phyloP scores from a whole-genome alignment of 2,113 vertebrate genomes.

The Drymodes brunneopygia region DNA sequence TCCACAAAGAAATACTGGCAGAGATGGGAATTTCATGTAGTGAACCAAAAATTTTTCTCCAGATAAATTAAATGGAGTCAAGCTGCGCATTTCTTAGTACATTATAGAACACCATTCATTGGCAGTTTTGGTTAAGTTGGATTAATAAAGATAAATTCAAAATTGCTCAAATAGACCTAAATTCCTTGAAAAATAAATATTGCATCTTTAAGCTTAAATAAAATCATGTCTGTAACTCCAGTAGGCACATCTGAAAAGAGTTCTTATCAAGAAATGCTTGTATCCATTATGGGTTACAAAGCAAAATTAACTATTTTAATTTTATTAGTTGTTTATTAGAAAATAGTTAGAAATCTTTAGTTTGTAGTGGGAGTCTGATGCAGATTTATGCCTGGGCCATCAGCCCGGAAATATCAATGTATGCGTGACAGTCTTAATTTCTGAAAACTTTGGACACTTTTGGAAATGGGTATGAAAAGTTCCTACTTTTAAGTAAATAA shows the following conservation, averaged over 20 bases:
- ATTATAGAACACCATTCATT: neutral
- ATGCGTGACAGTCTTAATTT: neutral
- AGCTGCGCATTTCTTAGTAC: neutral
- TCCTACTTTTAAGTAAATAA: neutral
- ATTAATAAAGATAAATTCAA: neutral
- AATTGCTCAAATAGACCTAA: neutral
- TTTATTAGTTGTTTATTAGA: neutral
- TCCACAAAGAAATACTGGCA: neutral
- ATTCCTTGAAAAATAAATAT: neutral
- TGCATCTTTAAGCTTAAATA: neutral
- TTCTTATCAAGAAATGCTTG: neutral
- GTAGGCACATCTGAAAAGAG: neutral
- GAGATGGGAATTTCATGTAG: neutral
- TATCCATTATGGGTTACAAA: neutral
- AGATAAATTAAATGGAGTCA: neutral
- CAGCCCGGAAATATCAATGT: neutral
- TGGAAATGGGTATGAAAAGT: neutral
- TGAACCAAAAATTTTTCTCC: neutral
- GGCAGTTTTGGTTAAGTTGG: neutral
- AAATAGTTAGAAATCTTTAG: neutral
- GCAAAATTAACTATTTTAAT: neutral
- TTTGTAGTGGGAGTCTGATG: neutral
- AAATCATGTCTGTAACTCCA: neutral
- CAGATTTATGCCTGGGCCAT: neutral
- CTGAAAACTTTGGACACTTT: neutral